phyloP scores from a whole-genome alignment of 1,140 invertebrate species.

The Apis laboriosa region DNA sequence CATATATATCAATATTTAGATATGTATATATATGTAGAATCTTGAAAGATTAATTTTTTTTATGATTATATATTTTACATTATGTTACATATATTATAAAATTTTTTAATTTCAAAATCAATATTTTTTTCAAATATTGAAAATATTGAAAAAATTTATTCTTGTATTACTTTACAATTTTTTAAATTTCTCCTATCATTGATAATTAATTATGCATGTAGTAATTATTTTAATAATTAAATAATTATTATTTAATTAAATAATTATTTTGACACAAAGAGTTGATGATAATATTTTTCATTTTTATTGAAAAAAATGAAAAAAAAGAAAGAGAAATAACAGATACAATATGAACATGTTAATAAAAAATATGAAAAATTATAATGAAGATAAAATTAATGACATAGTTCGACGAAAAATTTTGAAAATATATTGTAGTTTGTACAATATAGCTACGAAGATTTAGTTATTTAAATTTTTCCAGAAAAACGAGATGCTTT shows the following conservation, averaged over 20 bases:
- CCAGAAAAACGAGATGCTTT: not conserved
- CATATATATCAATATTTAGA: too few relatives aligned
- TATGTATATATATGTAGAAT: too few relatives aligned
- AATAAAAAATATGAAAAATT: not conserved
- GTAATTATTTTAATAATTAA: too few relatives aligned
- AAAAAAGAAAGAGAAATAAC: slow-evolving; percentile 18
- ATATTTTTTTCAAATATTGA: too few relatives aligned
- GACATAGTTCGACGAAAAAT: slow-evolving; percentile 4
- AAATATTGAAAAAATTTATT: too few relatives aligned
- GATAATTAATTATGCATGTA: too few relatives aligned
- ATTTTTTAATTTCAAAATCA: too few relatives aligned
- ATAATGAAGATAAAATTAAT: slow-evolving; percentile 1
- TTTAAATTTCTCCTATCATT: too few relatives aligned
- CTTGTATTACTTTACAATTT: too few relatives aligned
- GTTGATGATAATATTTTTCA: not conserved
- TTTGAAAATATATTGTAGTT: not conserved
- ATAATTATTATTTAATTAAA: not conserved
- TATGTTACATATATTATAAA: too few relatives aligned
- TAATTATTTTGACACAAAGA: not conserved
- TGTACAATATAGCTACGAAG: not conserved
- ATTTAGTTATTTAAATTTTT: not conserved
- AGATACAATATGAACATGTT: not conserved
- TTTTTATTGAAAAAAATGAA: slow-evolving; percentile 23
- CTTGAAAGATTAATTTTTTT: too few relatives aligned
- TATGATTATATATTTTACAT: too few relatives aligned